A percentile compares a stretch with the other conserved stretches of the same genome.
These are phyloP conservation scores for Phenganax subtilis DNA, from an alignment of 92 coral and sea anemone genomes.

Conservation along the genomic window DNA sequence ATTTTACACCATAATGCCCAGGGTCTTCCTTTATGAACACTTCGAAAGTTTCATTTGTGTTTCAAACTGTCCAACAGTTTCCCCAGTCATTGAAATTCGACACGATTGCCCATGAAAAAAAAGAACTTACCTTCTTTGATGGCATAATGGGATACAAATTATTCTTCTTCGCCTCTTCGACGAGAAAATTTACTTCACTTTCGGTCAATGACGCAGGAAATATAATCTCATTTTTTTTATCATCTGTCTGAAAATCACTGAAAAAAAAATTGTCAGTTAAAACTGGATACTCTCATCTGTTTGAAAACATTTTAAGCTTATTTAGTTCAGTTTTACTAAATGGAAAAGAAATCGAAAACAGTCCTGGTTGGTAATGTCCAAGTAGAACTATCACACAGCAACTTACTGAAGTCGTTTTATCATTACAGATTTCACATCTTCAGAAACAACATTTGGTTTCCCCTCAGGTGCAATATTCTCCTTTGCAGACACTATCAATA, in stretches of 20 bases:
- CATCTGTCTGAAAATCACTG: slow-evolving; percentile 42
- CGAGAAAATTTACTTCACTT: slow-evolving; percentile 44
- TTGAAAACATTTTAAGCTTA: too few species aligned
- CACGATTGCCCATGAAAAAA: not conserved
- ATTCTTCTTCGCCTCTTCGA: slow-evolving; percentile 38
- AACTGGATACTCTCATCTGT: not conserved
- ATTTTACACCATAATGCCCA: too few species aligned
- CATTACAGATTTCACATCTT: slow-evolving; percentile 27
- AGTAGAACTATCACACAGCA: not conserved
- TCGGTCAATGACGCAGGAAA: slow-evolving; percentile 48
- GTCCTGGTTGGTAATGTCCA: not conserved
- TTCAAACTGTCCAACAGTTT: too few species aligned
- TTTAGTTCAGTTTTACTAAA: not conserved
- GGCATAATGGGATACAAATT: slow-evolving; percentile 27
- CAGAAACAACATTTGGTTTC: slow-evolving; percentile 6
- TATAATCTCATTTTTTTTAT: slow-evolving; percentile 37
- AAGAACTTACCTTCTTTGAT: slow-evolving; percentile 31
- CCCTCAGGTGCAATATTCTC: slow-evolving; percentile 7
- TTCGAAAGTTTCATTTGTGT: too few species aligned
- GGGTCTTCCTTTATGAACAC: too few species aligned
- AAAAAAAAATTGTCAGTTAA: not conserved
- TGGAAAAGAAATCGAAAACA: not conserved
- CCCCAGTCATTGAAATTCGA: not conserved
- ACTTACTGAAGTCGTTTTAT: slow-evolving; percentile 26
- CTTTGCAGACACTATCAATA: not conserved